Evolutionary conservation across 35 echinoderm and acorn worm species (phyloP).

Genomic region (Anneissia japonica): DNA sequence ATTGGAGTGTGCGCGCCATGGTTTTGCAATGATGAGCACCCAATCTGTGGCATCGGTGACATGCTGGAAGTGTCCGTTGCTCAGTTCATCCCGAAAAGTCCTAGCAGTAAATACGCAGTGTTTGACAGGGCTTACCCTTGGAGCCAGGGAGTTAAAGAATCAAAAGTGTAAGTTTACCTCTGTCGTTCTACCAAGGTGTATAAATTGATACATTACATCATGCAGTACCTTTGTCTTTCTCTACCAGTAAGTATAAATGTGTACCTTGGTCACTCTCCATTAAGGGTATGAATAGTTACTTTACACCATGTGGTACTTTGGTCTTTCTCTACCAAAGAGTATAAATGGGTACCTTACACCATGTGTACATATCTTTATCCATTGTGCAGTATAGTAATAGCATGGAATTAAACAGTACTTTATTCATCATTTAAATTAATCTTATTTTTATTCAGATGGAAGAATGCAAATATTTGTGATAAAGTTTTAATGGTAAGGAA

Average conservation of each 20-base stretch:
- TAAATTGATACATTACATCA: neutral
- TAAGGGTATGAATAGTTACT: neutral
- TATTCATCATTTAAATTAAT: neutral
- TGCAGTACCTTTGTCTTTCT: no score
- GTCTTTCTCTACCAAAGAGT: no score
- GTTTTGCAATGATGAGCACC: constrained; percentile 71
- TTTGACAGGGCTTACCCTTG: constrained; percentile 62
- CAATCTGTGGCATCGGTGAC: constrained; percentile 47
- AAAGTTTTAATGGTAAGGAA: constrained; percentile 53
- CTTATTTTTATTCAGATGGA: constrained; percentile 50
- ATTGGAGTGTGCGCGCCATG: constrained; percentile 58
- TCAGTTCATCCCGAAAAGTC: constrained; percentile 26
- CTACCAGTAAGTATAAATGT: no score
- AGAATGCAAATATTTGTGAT: constrained; percentile 56
- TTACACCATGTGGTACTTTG: neutral
- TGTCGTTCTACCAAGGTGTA: neutral
- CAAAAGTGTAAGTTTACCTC: constrained; percentile 48
- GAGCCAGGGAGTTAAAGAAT: constrained; percentile 78
- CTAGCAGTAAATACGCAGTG: neutral
- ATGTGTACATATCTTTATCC: neutral
- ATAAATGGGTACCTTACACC: neutral
- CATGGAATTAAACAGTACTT: neutral
- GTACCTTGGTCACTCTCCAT: no score
- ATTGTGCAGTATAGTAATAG: neutral
- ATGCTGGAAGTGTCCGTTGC: constrained; percentile 52